Evolutionary conservation across 2,113 vertebrate species (phyloP).

Genomic region (Pteropus alecto): DNA sequence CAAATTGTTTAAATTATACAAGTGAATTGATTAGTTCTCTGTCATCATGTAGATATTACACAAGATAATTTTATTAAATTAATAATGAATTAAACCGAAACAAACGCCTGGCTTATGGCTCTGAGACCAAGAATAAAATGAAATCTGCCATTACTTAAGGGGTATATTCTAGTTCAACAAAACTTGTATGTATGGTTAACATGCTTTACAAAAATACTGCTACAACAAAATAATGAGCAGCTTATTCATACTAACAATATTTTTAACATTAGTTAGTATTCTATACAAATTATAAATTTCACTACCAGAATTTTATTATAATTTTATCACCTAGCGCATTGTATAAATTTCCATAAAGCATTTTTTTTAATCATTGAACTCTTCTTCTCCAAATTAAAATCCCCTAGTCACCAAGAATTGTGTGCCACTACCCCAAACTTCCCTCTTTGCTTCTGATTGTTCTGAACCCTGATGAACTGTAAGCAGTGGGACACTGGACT

Average conservation of each 20-base stretch:
- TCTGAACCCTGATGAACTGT: background rate
- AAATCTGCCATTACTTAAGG: background rate
- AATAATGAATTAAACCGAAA: slow-evolving; percentile 11
- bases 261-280: background rate
- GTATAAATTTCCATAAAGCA: background rate
- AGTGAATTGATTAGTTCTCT: background rate
- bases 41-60: background rate
- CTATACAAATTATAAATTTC: background rate
- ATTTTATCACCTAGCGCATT: background rate
- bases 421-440: background rate
- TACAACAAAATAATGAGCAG: background rate
- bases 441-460: background rate
- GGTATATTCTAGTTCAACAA: background rate
- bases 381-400: background rate
- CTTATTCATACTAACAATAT: background rate
- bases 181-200: background rate
- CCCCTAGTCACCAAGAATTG: background rate
- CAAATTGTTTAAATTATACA: background rate
- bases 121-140: background rate
- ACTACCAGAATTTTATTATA: background rate
- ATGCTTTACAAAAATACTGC: background rate
- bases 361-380: background rate
- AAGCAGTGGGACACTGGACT: accelerated
- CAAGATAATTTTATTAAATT: background rate
- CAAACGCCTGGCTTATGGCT: background rate